Evolutionary conservation across 2,888 invertebrate species (phyloP).

Genomic region (Brenthis daphne): DNA sequence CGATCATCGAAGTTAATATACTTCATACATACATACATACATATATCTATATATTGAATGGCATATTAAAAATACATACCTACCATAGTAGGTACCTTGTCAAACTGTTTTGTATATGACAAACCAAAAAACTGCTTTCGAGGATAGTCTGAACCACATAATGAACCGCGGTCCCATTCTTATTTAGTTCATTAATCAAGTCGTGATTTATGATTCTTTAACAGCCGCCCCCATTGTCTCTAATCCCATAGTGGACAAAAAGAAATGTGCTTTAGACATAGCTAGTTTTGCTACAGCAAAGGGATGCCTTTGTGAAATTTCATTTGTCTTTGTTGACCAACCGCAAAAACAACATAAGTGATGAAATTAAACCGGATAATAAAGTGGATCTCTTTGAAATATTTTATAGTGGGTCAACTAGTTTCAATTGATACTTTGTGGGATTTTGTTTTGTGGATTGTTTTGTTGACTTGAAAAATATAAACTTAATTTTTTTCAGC

Average conservation of each 20-base stretch:
- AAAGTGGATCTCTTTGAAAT: conserved; percentile 19
- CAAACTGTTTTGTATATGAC: background rate
- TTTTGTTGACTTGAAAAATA: conserved; percentile 8
- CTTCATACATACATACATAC: too few relatives aligned
- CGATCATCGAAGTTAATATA: too few relatives aligned
- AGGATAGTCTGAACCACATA: conserved; percentile 33
- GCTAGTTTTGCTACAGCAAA: conserved; percentile 41
- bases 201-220: conserved; percentile 66
- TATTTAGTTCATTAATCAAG: conserved; percentile 68
- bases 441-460: conserved; percentile 8
- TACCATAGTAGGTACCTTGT: background rate
- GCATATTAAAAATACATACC: background rate
- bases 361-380: conserved; percentile 26
- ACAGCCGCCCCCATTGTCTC: conserved; percentile 50
- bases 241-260: conserved; percentile 38
- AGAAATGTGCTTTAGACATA: conserved; percentile 42
- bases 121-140: conserved; percentile 26
- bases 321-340: conserved; percentile 24
- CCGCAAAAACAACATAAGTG: conserved; percentile 38
- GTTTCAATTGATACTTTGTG: conserved; percentile 16
- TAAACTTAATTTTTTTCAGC: conserved; percentile 3
- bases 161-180: conserved; percentile 37
- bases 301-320: conserved; percentile 37
- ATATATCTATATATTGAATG: too few relatives aligned
- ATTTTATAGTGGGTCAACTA: conserved; percentile 13